A percentile compares a stretch with the other conserved stretches of the same genome.
These are phyloP conservation scores for Periphyllus acericola DNA, from an alignment of 2,888 invertebrate genomes.

Conservation along the genomic window DNA sequence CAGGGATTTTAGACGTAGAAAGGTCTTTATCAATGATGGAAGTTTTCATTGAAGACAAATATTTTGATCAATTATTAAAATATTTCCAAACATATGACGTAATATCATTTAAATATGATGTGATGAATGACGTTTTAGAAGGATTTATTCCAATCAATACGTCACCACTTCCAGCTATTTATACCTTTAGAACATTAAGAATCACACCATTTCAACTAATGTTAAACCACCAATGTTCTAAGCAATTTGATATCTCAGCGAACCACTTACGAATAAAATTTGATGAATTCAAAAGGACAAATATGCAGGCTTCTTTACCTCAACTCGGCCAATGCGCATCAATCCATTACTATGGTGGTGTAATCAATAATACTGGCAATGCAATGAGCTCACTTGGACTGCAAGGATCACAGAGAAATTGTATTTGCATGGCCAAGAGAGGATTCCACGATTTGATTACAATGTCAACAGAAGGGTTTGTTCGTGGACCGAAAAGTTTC, in stretches of 20 bases:
- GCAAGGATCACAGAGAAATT: not conserved
- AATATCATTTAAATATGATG: no score
- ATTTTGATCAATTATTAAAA: not conserved
- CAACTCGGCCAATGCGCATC: not conserved
- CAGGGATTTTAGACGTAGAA: not conserved
- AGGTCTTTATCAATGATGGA: not conserved
- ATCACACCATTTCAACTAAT: not conserved
- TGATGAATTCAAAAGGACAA: not conserved
- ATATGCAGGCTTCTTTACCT: not conserved
- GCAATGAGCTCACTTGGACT: not conserved
- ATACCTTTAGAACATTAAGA: not conserved
- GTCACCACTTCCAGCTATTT: no score
- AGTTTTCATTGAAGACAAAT: not conserved
- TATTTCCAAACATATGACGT: not conserved
- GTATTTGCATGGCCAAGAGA: not conserved
- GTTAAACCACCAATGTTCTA: not conserved
- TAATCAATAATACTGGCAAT: not conserved
- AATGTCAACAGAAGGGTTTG: not conserved
- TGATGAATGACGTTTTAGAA: not conserved
- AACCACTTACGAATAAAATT: not conserved
- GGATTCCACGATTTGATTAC: not conserved
- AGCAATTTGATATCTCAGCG: not conserved
- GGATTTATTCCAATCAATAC: not conserved
- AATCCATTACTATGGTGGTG: not conserved
- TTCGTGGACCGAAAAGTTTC: not conserved